Base-by-base conservation (phyloP, 2,888 invertebrate species). In the Rhamphomyia laevipes region DNA sequence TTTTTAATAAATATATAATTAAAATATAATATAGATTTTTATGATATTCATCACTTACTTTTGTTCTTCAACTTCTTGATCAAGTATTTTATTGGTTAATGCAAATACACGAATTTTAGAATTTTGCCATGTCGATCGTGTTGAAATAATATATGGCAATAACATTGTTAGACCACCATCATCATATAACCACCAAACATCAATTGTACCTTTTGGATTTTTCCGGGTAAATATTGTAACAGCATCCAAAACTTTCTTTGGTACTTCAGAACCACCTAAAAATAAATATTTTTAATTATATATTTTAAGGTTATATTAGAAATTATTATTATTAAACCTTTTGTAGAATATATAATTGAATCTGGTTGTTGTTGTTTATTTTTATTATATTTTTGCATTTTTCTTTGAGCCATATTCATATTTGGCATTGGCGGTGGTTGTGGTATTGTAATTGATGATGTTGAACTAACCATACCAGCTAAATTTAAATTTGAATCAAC, bases 111-210 rank as follows among this genome's bases (percentile, higher is more conserved):
- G 72, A 61, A 90, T 73, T 65, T 84, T 83, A 66, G 87, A 88
- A 59, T 78, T 75, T 47, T 81, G 73, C 86, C 88, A 90, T 59
- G 81, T 76, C 10, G 82, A 77, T 56, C 89, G 77, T 58, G 83
- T 82, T 45, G 86, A 85, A 56, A 91, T 80, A 57, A 91, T 89
- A 68, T 91, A 89, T 0, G 90, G 90, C 57, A 91, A 68, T 51
- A 91, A 74, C 68, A 91, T 84, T 3, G 90, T 90, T 41, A 91
- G 74, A 46, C 88, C 88, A 62, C 88, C 88, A 68, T 89, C 94
- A 66, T 95, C 95, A 68, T 93, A 95, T 59, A 95, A 72, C 95
- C 95, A 96, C 89, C 93, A 94, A 43, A 94, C 92, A 71, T 94
- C 94, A 41, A 94, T 82, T 0, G 81, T 83, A 12, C 92, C 91